These are phyloP conservation scores for Chelidonichthys spinosus DNA, from an alignment of 2,797 vertebrate species.

Conservation along the genomic window DNA sequence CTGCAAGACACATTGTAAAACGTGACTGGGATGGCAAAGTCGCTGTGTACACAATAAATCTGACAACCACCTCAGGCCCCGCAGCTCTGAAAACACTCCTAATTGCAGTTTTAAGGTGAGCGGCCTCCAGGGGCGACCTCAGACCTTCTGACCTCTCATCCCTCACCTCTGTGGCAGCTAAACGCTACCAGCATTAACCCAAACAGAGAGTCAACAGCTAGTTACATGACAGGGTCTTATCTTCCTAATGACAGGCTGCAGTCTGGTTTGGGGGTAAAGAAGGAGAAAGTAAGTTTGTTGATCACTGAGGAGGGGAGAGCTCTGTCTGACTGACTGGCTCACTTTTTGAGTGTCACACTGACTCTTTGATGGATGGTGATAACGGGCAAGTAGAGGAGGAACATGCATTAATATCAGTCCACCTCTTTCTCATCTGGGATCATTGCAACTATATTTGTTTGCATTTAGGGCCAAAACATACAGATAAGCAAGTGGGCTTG, in stretches of 20 bases:
- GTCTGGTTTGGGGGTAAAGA: not conserved
- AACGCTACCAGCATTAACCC: conserved; percentile 33
- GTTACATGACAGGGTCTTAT: conserved; percentile 52
- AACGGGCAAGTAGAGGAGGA: not conserved
- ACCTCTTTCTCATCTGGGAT: not conserved
- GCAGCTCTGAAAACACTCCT: conserved; percentile 1
- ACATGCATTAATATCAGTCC: not conserved
- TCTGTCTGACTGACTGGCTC: not conserved
- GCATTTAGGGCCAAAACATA: not conserved
- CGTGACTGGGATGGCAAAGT: not conserved
- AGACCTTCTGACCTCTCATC: conserved; percentile 35
- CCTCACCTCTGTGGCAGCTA: conserved; percentile 44
- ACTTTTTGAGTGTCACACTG: conserved; percentile 8
- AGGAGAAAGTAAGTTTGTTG: conserved; percentile 1
- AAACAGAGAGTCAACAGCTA: conserved; percentile 37
- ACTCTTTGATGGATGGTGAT: conserved; percentile 1
- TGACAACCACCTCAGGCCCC: conserved; percentile 25
- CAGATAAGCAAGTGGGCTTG: conserved; percentile 27
- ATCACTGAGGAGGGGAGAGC: conserved; percentile 2
- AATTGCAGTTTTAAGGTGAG: conserved; percentile 4
- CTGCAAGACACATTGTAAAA: conserved; percentile 1
- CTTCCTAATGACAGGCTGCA: conserved; percentile 54
- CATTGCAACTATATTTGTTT: not conserved
- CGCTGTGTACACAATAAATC: conserved; percentile 11
- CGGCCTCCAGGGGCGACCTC: conserved; percentile 18